Evolutionary conservation across 2,113 vertebrate species (phyloP).

Genomic region (Osmerus mordax): DNA sequence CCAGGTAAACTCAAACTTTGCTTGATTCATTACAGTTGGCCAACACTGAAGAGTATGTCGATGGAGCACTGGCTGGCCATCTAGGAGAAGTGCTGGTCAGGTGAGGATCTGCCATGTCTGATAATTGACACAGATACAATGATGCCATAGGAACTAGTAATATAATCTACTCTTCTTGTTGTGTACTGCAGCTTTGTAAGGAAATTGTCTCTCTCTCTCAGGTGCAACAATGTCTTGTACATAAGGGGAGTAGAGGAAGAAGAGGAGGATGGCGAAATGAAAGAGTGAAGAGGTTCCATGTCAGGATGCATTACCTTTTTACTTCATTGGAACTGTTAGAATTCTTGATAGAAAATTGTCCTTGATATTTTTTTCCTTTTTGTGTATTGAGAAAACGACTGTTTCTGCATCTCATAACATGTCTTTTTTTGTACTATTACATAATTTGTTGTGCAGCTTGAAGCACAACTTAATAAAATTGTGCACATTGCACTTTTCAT

Average conservation of each 20-base stretch:
- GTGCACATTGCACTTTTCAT: slow-evolving; percentile 13
- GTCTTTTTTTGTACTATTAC: background rate
- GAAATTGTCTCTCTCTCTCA: slow-evolving; percentile 43
- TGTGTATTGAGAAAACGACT: background rate
- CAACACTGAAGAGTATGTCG: slow-evolving; percentile 98
- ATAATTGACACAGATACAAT: too few species aligned
- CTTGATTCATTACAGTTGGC: slow-evolving; percentile 77
- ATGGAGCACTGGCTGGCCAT: slow-evolving; percentile 93
- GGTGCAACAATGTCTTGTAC: slow-evolving; percentile 98
- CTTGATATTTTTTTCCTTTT: background rate
- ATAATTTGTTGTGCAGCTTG: background rate
- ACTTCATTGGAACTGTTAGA: too few species aligned
- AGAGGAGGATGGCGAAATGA: slow-evolving; percentile 98
- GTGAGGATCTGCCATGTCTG: slow-evolving; percentile 61
- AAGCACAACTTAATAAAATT: slow-evolving; percentile 11
- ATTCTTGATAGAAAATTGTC: background rate
- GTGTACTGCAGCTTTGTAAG: background rate
- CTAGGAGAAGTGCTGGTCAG: slow-evolving; percentile 96
- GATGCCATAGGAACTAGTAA: too few species aligned
- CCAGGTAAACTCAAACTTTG: background rate
- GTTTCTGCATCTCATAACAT: background rate
- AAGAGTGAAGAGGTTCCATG: slow-evolving; percentile 75
- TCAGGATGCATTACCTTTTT: background rate
- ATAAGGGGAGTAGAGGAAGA: slow-evolving; percentile 98
- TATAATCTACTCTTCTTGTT: background rate